These are phyloP conservation scores for Acridotheres tristis DNA, from an alignment of 2,797 vertebrate species.

Conservation along the genomic window DNA sequence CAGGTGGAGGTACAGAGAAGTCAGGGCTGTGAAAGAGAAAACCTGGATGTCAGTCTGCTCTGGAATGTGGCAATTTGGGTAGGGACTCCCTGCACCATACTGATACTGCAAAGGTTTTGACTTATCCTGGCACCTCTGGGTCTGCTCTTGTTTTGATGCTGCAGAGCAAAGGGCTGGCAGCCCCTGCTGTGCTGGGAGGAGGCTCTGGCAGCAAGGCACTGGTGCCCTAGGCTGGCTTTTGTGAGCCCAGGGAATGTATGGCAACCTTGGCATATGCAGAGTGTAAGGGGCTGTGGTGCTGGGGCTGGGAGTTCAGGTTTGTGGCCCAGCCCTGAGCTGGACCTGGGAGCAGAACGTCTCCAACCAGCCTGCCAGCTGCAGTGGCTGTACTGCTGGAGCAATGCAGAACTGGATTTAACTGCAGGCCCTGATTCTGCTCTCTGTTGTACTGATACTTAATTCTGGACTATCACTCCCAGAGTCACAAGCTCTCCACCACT, in stretches of 20 bases:
- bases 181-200: background rate
- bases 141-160: background rate
- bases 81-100: background rate
- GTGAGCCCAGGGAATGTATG: background rate
- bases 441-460: background rate
- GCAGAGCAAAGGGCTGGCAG: background rate
- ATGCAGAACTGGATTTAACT: background rate
- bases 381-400: background rate
- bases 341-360: background rate
- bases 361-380: background rate
- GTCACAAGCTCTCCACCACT: background rate
- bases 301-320: background rate
- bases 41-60: background rate
- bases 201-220: background rate
- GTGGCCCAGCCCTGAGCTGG: background rate
- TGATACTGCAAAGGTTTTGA: background rate
- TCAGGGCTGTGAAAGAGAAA: background rate
- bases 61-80: background rate
- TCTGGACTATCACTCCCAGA: background rate
- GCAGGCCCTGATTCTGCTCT: background rate
- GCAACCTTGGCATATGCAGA: accelerated
- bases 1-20: background rate
- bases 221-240: background rate
- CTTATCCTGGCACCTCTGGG: background rate
- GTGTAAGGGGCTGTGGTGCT: accelerated